These are phyloP conservation scores for Noctua janthe DNA, from an alignment of 2,888 invertebrate species.

Conservation along the genomic window DNA sequence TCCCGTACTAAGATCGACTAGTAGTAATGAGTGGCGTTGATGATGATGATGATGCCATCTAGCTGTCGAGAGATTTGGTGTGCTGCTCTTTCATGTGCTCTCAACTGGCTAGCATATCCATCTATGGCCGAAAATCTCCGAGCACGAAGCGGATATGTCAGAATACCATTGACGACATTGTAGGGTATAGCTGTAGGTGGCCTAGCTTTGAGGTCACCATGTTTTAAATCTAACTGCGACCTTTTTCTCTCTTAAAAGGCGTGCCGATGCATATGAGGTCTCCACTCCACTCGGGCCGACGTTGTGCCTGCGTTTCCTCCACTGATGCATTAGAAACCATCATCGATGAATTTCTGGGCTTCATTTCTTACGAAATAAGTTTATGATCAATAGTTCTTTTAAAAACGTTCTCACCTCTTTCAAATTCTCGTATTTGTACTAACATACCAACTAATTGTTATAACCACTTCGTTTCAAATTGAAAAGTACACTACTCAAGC, in stretches of 20 bases:
- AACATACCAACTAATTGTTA: not conserved
- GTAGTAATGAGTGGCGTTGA: not conserved
- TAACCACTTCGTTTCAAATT: constrained; percentile 49
- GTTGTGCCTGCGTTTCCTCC: not conserved
- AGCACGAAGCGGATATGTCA: not conserved
- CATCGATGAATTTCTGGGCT: not conserved
- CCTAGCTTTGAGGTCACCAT: not conserved
- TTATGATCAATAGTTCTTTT: not conserved
- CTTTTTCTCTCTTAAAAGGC: not conserved
- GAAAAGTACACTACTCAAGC: constrained; percentile 47
- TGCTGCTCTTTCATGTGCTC: not conserved
- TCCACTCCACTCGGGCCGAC: not conserved
- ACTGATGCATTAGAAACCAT: not conserved
- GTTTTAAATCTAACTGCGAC: not conserved
- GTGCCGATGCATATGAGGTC: not conserved
- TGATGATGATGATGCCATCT: no score
- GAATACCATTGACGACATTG: no score
- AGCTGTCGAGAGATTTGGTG: no score
- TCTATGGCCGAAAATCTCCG: not conserved
- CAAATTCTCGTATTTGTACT: not conserved
- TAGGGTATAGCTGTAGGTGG: not conserved
- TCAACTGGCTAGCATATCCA: not conserved
- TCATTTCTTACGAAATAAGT: not conserved
- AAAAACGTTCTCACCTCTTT: not conserved
- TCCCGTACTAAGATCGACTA: not conserved